phyloP scores from a whole-genome alignment of 1,140 invertebrate species.

The Cecropterus lyciades region DNA sequence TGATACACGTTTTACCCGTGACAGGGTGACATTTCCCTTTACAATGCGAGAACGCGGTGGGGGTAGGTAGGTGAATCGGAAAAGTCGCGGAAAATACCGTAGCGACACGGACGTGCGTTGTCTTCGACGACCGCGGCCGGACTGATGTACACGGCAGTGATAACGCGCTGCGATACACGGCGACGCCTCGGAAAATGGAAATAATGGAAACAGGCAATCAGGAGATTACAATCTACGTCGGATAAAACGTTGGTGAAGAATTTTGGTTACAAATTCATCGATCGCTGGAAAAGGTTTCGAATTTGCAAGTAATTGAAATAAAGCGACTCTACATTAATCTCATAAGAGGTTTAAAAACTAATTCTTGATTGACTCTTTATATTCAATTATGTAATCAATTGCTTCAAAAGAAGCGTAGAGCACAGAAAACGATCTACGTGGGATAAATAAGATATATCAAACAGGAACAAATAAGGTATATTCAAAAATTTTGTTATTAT shows the following conservation, averaged over 20 bases:
- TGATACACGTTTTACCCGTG: conserved; percentile 8
- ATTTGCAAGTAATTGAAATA: neutral
- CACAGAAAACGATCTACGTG: no score
- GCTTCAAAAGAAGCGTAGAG: no score
- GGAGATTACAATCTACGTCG: conserved; percentile 7
- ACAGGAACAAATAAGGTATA: no score
- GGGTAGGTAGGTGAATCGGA: conserved; percentile 44
- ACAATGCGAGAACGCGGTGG: conserved; percentile 27
- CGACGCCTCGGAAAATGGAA: conserved; percentile 62
- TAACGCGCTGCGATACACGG: conserved; percentile 60
- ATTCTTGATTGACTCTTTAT: no score
- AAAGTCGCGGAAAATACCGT: conserved; percentile 60
- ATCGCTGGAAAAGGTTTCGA: neutral
- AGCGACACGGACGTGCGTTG: conserved; percentile 54
- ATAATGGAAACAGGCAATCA: conserved; percentile 62
- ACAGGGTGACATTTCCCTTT: conserved; percentile 56
- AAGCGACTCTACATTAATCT: neutral
- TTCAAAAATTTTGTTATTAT: no score
- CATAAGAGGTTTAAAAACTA: neutral
- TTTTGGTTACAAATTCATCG: neutral
- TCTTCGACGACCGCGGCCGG: conserved; percentile 49
- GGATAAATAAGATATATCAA: no score
- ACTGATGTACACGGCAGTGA: conserved; percentile 66
- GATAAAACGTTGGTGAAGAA: neutral
- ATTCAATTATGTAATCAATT: no score